Evolutionary conservation across 2,888 invertebrate genomes (phyloP), one percentile per base, ranked within the genome.

Genomic region (Palloptera scutellata): DNA sequence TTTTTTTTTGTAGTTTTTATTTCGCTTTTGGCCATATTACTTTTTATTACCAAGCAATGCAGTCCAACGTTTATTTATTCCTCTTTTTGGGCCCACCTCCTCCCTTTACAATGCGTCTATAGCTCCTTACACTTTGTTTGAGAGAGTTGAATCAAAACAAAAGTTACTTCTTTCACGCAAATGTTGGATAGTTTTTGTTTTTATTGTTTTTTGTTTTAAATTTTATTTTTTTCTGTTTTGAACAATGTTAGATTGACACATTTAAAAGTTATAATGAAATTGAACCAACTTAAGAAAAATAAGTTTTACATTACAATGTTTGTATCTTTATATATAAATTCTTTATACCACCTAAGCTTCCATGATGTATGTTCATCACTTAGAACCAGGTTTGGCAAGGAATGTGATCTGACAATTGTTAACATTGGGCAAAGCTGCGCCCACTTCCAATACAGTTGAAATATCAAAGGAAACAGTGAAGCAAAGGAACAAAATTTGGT

Each of bases 171-270:
- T 30, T 30, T 30, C 57, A 54, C 55, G 20, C 43, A 62, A 53
- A 61, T 53, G 63, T 61, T 64, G 55, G 55, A 60, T 69, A 69
- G 68, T 68, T 69, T 58, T 19, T 30, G 30, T 30, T 30, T 30
- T 30, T 30, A 30, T 30, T 30, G 6, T 30, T 30, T 30, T 30
- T 30, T 30, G 2, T 30, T 30, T 30, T 30, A 2, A 30, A 6
- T 30, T 30, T 4, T 4, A 4, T 30, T 30, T 30, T 30, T 30
- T 30, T 30, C 30, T 30, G n/a, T n/a, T n/a, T 51, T 60, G 61
- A 72, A 70, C 67, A 67, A 67, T 72, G n/a, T n/a, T n/a, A 68
- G 70, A 72, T 68, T 70, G 68, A 68, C 72, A 70, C 69, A 72
- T 72, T 71, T 72, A 66, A 57, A 68, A 63, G 66, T 67, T 59